Evolutionary conservation across 2,888 invertebrate genomes (phyloP).

Genomic region (Branchellion lobata): DNA sequence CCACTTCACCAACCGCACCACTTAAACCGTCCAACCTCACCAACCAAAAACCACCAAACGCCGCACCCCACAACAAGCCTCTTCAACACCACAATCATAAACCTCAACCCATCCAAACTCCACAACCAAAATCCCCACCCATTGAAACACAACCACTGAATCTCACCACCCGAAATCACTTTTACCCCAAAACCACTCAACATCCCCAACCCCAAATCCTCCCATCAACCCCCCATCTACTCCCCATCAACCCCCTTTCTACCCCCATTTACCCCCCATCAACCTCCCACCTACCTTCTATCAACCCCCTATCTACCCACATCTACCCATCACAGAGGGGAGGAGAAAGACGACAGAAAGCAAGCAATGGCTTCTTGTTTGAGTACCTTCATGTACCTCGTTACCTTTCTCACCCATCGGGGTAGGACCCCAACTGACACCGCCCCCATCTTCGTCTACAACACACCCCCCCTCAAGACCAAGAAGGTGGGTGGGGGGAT

Average conservation of each 20-base stretch:
- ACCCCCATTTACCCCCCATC: neutral
- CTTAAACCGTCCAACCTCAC: no score
- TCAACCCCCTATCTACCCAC: neutral
- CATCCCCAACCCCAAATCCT: neutral
- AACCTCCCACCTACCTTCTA: neutral
- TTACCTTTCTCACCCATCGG: slow-evolving; percentile 4
- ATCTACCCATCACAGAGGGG: neutral
- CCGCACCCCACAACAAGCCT: no score
- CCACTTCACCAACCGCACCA: no score
- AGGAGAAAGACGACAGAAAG: slow-evolving; percentile 35
- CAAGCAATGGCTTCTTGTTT: slow-evolving; percentile 34
- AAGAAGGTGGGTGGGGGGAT: neutral
- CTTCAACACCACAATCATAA: no score
- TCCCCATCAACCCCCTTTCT: neutral
- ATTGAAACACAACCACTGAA: no score
- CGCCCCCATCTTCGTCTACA: slow-evolving; percentile 1
- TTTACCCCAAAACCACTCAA: no score
- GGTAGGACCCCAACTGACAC: neutral
- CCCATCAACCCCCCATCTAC: neutral
- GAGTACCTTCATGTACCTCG: slow-evolving; percentile 26
- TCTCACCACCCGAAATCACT: no score
- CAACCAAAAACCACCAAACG: no score
- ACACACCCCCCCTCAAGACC: neutral
- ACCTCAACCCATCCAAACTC: no score
- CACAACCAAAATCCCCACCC: no score